A percentile compares a stretch with the other conserved stretches of the same genome.
Evolutionary conservation across 2,113 vertebrate species (phyloP).

Genomic region (Eretmochelys imbricata): DNA sequence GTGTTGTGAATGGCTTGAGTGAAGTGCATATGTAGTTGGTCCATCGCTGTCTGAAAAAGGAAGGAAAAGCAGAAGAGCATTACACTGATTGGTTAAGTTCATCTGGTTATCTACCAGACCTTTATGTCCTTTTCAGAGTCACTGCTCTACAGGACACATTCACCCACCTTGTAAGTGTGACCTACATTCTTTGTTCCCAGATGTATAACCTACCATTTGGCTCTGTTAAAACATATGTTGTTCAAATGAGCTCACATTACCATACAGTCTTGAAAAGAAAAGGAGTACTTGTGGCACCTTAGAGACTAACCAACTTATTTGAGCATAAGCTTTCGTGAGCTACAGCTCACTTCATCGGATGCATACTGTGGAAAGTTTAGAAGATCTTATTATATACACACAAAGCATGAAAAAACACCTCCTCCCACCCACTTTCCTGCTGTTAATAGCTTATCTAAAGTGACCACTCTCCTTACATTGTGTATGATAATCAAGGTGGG

Average conservation of each 20-base stretch:
- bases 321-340: too few relatives aligned
- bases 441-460: too few relatives aligned
- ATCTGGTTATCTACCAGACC: neutral
- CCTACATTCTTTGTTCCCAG: neutral
- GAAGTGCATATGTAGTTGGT: conserved; percentile 99
- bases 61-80: conserved; percentile 21
- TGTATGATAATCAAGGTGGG: too few relatives aligned
- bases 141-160: neutral
- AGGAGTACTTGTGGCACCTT: too few relatives aligned
- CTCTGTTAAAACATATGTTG: neutral
- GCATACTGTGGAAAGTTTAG: too few relatives aligned
- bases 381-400: too few relatives aligned
- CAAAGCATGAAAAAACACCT: too few relatives aligned
- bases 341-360: too few relatives aligned
- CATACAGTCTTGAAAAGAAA: neutral
- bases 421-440: too few relatives aligned
- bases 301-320: too few relatives aligned
- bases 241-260: neutral
- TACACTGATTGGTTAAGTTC: neutral
- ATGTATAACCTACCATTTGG: neutral
- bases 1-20: conserved; percentile 99
- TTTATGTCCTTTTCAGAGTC: neutral
- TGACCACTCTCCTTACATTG: too few relatives aligned
- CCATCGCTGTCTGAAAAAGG: conserved; percentile 93
- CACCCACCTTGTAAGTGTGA: neutral